Base-by-base conservation (phyloP, 2,888 invertebrate species). In the Oscheius sp. region DNA sequence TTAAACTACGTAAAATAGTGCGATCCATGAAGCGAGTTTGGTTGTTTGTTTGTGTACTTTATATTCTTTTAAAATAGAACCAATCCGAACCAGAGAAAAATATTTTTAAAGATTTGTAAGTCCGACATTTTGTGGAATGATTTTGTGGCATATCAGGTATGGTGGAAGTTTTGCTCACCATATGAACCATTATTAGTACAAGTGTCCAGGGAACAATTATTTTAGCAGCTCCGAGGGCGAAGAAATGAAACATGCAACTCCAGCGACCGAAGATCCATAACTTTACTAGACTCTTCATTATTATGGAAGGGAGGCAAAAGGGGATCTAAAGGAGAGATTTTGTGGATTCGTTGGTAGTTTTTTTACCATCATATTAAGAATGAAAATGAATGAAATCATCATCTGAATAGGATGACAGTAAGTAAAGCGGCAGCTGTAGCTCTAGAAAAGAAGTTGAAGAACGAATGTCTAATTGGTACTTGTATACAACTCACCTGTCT, bases 181-280 rank as follows among this genome's bases (percentile, higher is more conserved):
- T 28, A 2, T 57, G 36, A 8, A 57, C 12, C 17, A 36, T 17
- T 28, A 62, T 45, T 9, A 28, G 26, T 9, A 33, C 22, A 26
- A 62, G 9, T n/a, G 41, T 36, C 65, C 65, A 65, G 2, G 65
- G 65, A 14, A 65, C 28, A 4, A 65, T 28, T 9, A 56, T 28
- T 6, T 56, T 22, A 12, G 28, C 24, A 26, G n/a, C 26, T 20
- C 30, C 22, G 38, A 54, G 20, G 20, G 38, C 33, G 44, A 54
- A 38, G 44, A 44, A 51, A 45, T 65, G 30, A 33, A 65, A 20
- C 17, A 17, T n/a, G 20, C 65, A 65, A 14, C 54, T 38, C 4
- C 30, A 32, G 24, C 30, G 36, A 17, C 54, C 54, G 41, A 63
- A 63, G 49, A 63, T 63, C 63, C 63, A 63, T 14, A 63, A 14